Conservation (phyloP, 2,888 invertebrate species). For the Himalopsyche anomala region DNA sequence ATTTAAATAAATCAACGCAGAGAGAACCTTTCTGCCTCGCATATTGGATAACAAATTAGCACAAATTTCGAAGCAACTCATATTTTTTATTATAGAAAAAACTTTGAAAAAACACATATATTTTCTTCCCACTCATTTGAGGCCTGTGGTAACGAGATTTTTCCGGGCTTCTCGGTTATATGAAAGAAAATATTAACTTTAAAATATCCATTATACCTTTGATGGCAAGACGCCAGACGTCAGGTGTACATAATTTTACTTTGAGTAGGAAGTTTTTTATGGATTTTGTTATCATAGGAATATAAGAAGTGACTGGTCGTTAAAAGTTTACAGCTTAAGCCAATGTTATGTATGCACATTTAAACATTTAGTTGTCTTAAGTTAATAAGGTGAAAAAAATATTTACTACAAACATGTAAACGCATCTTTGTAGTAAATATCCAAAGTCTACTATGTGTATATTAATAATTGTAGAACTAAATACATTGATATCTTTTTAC, state of each 20-base stretch:
- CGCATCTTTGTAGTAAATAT: too few relatives aligned
- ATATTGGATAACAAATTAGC: slow-evolving; percentile 43
- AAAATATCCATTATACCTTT: slow-evolving; percentile 24
- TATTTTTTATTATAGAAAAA: slow-evolving; percentile 22
- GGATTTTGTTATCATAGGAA: slow-evolving; percentile 47
- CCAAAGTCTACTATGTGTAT: too few relatives aligned
- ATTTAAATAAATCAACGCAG: slow-evolving; percentile 32
- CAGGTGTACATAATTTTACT: slow-evolving; percentile 57
- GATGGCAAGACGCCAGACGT: slow-evolving; percentile 32
- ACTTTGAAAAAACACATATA: slow-evolving; percentile 37
- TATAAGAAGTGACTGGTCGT: slow-evolving; percentile 55
- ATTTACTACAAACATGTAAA: too few relatives aligned
- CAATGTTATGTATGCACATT: slow-evolving; percentile 45
- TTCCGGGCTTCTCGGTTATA: slow-evolving; percentile 1
- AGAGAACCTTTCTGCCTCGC: slow-evolving; percentile 12
- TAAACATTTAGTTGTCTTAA: neutral
- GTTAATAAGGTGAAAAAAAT: too few relatives aligned
- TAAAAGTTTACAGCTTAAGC: slow-evolving; percentile 49
- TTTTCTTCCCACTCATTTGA: slow-evolving; percentile 22
- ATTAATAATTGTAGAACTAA: too few relatives aligned
- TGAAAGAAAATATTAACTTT: slow-evolving; percentile 41
- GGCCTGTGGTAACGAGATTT: slow-evolving; percentile 2
- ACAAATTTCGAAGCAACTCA: slow-evolving; percentile 34
- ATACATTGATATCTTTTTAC: too few relatives aligned
- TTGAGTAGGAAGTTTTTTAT: slow-evolving; percentile 57